A percentile compares a stretch with the other conserved stretches of the same genome.
Evolutionary conservation across 2,888 invertebrate species (phyloP).

Genomic region (Agrotis ipsilon): DNA sequence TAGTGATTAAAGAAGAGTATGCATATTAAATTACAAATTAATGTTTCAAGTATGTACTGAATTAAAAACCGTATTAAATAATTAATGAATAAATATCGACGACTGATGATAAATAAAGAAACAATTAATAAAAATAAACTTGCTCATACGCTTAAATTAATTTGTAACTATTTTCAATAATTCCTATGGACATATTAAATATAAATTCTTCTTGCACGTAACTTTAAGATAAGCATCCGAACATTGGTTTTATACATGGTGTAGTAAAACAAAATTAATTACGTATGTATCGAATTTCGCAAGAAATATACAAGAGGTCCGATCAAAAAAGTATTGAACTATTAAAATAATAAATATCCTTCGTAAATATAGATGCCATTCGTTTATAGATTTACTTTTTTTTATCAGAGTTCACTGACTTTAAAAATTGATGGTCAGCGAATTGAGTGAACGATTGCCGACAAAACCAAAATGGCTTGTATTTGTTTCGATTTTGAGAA

Average conservation of each 20-base stretch:
- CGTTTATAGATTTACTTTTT: neutral
- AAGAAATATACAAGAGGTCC: neutral
- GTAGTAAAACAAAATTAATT: slow-evolving; percentile 37
- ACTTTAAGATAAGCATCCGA: slow-evolving; percentile 47
- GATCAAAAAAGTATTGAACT: slow-evolving; percentile 38
- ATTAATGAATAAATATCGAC: slow-evolving; percentile 22
- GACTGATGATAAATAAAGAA: slow-evolving; percentile 27
- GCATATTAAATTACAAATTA: neutral
- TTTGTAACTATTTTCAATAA: slow-evolving; percentile 20
- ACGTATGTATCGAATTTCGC: slow-evolving; percentile 45
- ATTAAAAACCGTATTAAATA: neutral
- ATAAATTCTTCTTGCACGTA: slow-evolving; percentile 30
- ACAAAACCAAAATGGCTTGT: neutral
- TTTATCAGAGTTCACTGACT: slow-evolving; percentile 34
- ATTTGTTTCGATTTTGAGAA: neutral
- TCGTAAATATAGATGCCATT: slow-evolving; percentile 1
- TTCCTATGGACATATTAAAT: slow-evolving; percentile 21
- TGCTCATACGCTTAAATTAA: slow-evolving; percentile 11
- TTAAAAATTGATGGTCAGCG: neutral
- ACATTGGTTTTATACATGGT: slow-evolving; percentile 18
- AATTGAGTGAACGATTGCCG: neutral
- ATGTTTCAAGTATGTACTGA: neutral
- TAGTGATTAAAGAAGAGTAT: no score
- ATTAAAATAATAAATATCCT: slow-evolving; percentile 23
- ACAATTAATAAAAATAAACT: slow-evolving; percentile 35